Conservation (phyloP, 2,888 invertebrate genomes). For the Chrysina gloriosa region DNA sequence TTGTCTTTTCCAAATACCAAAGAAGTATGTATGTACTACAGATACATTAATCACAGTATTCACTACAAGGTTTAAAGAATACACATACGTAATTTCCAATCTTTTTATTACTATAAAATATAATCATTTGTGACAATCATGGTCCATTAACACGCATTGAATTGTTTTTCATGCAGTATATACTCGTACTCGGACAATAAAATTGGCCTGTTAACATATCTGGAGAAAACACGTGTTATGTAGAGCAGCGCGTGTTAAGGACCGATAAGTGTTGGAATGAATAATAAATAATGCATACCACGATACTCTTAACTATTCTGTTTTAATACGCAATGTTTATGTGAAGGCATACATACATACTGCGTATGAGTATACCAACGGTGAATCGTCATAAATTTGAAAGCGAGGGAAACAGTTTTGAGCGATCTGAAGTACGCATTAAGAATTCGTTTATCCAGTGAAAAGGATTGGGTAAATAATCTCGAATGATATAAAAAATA, state of each 20-base stretch:
- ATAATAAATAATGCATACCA: slow-evolving; percentile 27
- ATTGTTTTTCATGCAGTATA: slow-evolving; percentile 1
- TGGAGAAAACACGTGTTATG: slow-evolving; percentile 32
- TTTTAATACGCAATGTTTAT: not conserved
- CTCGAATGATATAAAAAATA: not conserved
- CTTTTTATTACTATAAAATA: not conserved
- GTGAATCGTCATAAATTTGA: not conserved
- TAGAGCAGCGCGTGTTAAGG: slow-evolving; percentile 11
- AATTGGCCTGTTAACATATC: slow-evolving; percentile 6
- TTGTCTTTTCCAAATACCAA: too few species aligned
- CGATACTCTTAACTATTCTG: slow-evolving; percentile 13
- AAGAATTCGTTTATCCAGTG: not conserved
- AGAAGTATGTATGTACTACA: too few species aligned
- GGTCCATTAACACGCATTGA: not conserved
- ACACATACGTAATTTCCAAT: not conserved
- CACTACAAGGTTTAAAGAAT: too few species aligned
- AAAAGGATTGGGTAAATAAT: not conserved
- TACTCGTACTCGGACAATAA: not conserved
- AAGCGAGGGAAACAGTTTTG: not conserved
- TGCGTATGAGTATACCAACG: not conserved
- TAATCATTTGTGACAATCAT: not conserved
- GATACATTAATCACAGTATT: too few species aligned
- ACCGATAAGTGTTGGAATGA: not conserved
- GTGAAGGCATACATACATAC: too few species aligned
- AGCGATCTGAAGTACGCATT: not conserved